A percentile compares a stretch with the other conserved stretches of the same genome.
Evolutionary conservation across 2,888 invertebrate genomes (phyloP).

Genomic region (Phengaris arion): DNA sequence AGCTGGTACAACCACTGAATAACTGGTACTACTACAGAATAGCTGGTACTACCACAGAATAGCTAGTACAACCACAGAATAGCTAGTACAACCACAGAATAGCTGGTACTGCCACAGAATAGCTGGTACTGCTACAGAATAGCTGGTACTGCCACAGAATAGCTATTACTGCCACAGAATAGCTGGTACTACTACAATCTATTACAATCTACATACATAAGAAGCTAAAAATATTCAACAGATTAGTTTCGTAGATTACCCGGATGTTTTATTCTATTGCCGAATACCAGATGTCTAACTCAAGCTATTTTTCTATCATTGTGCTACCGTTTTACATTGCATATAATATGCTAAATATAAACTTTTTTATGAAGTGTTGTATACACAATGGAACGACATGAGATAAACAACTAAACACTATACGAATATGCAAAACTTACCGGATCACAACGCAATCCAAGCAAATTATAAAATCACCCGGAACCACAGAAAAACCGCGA

Average conservation of each 20-base stretch:
- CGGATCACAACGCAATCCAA: conserved; percentile 31
- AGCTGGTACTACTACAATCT: neutral
- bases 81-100: too few species aligned
- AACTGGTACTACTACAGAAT: too few species aligned
- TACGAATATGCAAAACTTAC: neutral
- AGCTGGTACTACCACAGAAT: too few species aligned
- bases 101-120: too few species aligned
- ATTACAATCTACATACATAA: neutral
- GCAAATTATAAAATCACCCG: conserved; percentile 34
- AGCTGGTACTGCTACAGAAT: too few species aligned
- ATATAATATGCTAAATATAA: conserved; percentile 9
- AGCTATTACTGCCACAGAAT: neutral
- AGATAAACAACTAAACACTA: neutral
- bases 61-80: too few species aligned
- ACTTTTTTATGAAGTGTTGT: conserved; percentile 11
- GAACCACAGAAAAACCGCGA: conserved; percentile 41
- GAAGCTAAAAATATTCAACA: conserved; percentile 4
- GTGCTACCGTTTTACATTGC: neutral
- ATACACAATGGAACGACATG: neutral
- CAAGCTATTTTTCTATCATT: conserved; percentile 24
- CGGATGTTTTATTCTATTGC: conserved; percentile 19
- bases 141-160: neutral
- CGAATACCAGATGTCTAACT: conserved; percentile 25
- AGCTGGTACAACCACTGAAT: too few species aligned
- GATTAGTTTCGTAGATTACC: neutral